Conservation (phyloP, 2,113 vertebrate genomes). For the Stegostoma tigrinum region DNA sequence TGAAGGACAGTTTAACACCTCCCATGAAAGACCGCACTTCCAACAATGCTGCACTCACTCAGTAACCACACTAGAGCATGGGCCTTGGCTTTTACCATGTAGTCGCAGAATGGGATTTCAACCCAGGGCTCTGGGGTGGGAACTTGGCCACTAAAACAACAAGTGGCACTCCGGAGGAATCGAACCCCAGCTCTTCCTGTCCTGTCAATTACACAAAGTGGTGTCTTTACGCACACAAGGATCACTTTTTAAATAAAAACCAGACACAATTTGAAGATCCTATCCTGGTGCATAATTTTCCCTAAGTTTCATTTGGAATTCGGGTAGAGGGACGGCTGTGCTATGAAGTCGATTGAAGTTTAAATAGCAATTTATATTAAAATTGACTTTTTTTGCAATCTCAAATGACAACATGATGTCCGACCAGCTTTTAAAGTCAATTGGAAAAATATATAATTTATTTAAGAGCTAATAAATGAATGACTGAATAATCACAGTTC, state of each 20-base stretch:
- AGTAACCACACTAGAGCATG: no score
- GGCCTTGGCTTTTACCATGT: no score
- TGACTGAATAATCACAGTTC: background rate
- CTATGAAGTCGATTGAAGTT: background rate
- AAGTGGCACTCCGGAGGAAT: no score
- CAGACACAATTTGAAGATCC: background rate
- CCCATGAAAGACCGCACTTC: no score
- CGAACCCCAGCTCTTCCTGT: no score
- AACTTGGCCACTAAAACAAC: no score
- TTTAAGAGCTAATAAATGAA: background rate
- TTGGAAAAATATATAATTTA: constrained; percentile 25
- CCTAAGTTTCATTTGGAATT: background rate
- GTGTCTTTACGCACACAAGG: background rate
- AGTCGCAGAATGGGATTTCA: no score
- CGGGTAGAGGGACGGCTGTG: background rate
- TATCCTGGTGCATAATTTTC: background rate
- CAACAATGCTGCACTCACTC: no score
- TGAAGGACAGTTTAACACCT: no score
- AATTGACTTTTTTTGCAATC: constrained; percentile 12
- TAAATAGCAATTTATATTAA: constrained; percentile 24
- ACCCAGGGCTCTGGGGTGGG: no score
- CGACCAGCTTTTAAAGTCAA: background rate
- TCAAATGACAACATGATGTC: background rate
- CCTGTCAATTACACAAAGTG: background rate
- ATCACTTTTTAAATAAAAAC: background rate